Evolutionary conservation across 2,797 vertebrate species (phyloP).

Genomic region (Poecilia picta): DNA sequence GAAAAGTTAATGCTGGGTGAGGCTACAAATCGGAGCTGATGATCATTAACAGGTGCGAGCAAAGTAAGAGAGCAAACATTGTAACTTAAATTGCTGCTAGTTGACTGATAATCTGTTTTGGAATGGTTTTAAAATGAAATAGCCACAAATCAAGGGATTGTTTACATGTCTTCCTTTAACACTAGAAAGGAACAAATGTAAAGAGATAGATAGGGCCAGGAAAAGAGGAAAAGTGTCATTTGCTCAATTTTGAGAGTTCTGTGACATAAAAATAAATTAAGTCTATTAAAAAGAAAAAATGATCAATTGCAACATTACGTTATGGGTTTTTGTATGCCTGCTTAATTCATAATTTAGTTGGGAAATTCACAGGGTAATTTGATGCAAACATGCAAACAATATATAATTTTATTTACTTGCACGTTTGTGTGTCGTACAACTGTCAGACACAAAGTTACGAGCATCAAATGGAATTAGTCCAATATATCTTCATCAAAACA

Average conservation of each 20-base stretch:
- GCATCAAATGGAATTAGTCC: not conserved
- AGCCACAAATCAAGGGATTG: not conserved
- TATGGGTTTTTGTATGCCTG: not conserved
- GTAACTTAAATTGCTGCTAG: not conserved
- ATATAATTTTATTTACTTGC: not conserved
- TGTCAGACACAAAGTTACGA: not conserved
- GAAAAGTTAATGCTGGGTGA: slow-evolving; percentile 39
- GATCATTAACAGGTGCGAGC: not conserved
- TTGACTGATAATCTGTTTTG: not conserved
- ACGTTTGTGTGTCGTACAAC: not conserved
- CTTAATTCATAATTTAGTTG: not conserved
- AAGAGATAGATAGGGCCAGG: not conserved
- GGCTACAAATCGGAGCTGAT: not conserved
- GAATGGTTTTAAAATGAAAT: not conserved
- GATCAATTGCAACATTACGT: not conserved
- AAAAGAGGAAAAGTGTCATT: not conserved
- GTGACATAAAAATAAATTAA: not conserved
- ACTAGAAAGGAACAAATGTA: not conserved
- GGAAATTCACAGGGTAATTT: not conserved
- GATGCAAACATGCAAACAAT: not conserved
- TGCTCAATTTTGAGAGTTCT: not conserved
- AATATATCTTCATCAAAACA: not conserved
- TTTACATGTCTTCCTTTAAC: not conserved
- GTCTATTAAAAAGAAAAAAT: not conserved
- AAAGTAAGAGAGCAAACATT: not conserved